Base-by-base conservation (phyloP, 2,797 vertebrate genomes). In the Malacoctenus gilli region DNA sequence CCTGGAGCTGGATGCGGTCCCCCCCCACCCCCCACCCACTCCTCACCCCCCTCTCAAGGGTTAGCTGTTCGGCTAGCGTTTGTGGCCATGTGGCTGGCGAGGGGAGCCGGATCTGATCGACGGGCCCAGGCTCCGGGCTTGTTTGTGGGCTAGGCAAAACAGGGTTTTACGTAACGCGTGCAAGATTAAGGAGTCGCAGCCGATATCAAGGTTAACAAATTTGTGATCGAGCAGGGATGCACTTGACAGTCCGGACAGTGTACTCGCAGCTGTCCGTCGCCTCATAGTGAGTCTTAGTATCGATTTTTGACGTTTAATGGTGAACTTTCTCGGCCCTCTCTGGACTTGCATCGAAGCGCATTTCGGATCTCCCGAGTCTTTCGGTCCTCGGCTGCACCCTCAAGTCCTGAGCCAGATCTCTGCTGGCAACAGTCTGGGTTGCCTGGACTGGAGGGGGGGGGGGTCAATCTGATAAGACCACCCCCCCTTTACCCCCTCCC, bases 151-250 rank as follows among this genome's bases (percentile, higher is more conserved):
- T 51, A 60, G 63, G 75, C 51, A 66, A 74, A 56, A 61, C 49
- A 34, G 44, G 77, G 38, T 67, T 89, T 89, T 89, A 88, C 86
- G 83, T 89, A 89, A 90, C 79, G 40, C 61, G 18, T 70, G 58
- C 40, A 39, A 79, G 84, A 87, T 87, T 86, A 85, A 80, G 52
- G 43, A 65, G 39, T 39, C 55, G 35, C 40, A 40, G 59, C 58
- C 49, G 50, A 77, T 42, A 43, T 48, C 64, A 32, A 71, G 49
- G 72, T 73, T 73, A 77, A 50, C 32, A 44, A n/a, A n/a, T 62
- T 58, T 32, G 44, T 30, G 44, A n/a, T 46, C 23, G 15, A 64
- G 10, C 10, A 12, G 15, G 34, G 57, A 44, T 43, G 41, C 15
- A 40, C 38, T 31, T 31, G 8, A 1, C 18, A 38, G 23, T 34